These are phyloP conservation scores for Halyomorpha halys DNA, from an alignment of 1,140 invertebrate species.

Conservation along the genomic window DNA sequence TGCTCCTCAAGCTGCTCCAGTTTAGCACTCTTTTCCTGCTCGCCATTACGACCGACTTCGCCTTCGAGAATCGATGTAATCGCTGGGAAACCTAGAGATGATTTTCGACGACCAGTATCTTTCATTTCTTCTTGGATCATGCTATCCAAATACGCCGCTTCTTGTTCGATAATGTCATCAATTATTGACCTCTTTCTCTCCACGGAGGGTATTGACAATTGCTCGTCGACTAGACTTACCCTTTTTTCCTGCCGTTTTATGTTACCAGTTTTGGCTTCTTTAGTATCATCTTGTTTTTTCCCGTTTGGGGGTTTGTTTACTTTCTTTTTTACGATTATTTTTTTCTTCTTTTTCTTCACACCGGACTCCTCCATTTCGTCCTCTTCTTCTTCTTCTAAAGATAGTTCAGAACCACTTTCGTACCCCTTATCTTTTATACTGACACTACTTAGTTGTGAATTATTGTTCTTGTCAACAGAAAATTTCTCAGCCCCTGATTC, in stretches of 20 bases:
- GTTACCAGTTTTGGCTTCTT: too few species aligned
- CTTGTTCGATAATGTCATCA: constrained; percentile 28
- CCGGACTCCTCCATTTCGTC: constrained; percentile 32
- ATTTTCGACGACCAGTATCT: constrained; percentile 12
- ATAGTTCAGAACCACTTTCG: constrained; percentile 11
- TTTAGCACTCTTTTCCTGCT: too few species aligned
- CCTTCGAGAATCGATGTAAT: background rate
- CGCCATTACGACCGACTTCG: background rate
- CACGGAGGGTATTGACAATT: background rate
- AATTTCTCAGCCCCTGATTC: too few species aligned
- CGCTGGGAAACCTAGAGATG: constrained; percentile 20
- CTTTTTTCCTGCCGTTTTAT: background rate
- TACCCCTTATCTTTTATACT: constrained; percentile 29
- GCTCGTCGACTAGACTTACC: constrained; percentile 3
- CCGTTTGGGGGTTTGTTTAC: too few species aligned
- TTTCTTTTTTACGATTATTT: constrained; percentile 33
- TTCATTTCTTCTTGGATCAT: constrained; percentile 38
- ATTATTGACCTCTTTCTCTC: constrained; percentile 27
- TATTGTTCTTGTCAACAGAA: constrained; percentile 9
- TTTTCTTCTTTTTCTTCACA: constrained; percentile 36
- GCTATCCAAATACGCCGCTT: constrained; percentile 37
- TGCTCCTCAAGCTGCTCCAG: too few species aligned
- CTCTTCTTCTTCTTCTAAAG: constrained; percentile 22
- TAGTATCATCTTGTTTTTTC: too few species aligned
- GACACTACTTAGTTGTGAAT: constrained; percentile 25